These are phyloP conservation scores for Wiebesia pumilae DNA, from an alignment of 1,140 invertebrate species.

Conservation along the genomic window DNA sequence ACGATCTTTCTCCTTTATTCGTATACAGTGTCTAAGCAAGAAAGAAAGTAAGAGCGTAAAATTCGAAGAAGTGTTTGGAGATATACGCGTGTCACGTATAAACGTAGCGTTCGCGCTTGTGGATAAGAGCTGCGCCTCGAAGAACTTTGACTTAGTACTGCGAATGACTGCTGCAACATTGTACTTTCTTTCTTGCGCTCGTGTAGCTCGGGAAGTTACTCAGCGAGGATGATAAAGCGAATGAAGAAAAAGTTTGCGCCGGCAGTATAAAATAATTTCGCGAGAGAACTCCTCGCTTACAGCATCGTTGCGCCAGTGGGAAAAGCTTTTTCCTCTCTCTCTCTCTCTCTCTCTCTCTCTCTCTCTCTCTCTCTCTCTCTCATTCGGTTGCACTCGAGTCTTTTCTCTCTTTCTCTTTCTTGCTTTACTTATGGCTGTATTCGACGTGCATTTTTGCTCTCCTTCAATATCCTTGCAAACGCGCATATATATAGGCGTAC, in stretches of 20 bases:
- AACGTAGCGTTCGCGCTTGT: background rate
- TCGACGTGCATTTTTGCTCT: background rate
- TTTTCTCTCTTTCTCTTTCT: background rate
- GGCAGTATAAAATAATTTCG: conserved; percentile 55
- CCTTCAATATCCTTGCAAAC: background rate
- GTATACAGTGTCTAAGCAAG: background rate
- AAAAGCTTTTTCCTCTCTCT: background rate
- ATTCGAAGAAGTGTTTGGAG: background rate
- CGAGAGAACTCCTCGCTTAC: conserved; percentile 17
- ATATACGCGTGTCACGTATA: conserved; percentile 19
- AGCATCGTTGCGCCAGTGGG: background rate
- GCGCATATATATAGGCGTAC: too few species aligned
- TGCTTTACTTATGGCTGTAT: conserved; percentile 8
- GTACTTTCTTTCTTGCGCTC: conserved; percentile 10
- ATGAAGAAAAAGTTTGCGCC: conserved; percentile 40
- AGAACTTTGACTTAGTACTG: conserved; percentile 42
- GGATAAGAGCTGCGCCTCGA: background rate
- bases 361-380: background rate
- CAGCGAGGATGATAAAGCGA: conserved; percentile 49
- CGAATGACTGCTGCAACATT: background rate
- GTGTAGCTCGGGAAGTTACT: conserved; percentile 11
- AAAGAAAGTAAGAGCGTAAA: background rate
- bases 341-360: background rate
- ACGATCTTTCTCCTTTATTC: background rate
- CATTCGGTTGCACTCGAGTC: background rate